Conservation (phyloP, 2,888 invertebrate species). For the Cheiracanthium punctorium region DNA sequence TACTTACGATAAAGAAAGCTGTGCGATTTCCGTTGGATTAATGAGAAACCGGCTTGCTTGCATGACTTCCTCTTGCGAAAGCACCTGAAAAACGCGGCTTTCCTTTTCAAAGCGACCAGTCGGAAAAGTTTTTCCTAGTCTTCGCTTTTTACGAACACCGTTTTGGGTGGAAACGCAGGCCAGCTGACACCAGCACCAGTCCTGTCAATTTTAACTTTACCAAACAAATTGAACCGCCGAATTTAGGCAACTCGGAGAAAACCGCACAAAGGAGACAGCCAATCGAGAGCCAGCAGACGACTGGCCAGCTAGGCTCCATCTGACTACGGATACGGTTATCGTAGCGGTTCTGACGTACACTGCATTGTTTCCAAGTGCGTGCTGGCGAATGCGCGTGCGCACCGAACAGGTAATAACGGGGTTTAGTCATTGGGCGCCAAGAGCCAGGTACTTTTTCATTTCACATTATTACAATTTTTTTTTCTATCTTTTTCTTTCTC, state of each 20-base stretch:
- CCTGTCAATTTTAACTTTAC: neutral
- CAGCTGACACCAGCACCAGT: neutral
- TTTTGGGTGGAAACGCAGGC: neutral
- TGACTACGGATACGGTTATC: constrained; percentile 66
- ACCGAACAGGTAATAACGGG: constrained; percentile 62
- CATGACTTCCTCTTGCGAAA: constrained; percentile 58
- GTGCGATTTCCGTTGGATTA: constrained; percentile 55
- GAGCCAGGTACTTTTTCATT: constrained; percentile 36
- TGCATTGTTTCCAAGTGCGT: constrained; percentile 60
- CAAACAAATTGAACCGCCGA: neutral
- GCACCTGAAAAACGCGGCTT: constrained; percentile 37
- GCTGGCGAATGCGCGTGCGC: constrained; percentile 56
- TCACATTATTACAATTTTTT: constrained; percentile 40
- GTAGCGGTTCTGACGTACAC: constrained; percentile 55
- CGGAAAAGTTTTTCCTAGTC: neutral
- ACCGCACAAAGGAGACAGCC: constrained; percentile 27
- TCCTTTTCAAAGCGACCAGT: constrained; percentile 28
- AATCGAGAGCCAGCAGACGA: constrained; percentile 32
- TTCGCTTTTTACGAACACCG: neutral
- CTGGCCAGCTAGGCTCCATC: constrained; percentile 25
- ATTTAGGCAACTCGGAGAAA: neutral
- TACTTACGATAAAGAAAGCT: constrained; percentile 45
- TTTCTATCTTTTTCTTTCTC: constrained; percentile 19
- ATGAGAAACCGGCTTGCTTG: constrained; percentile 54
- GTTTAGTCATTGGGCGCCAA: constrained; percentile 64